Evolutionary conservation across 2,113 vertebrate genomes (phyloP).

Genomic region (Coturnix japonica): DNA sequence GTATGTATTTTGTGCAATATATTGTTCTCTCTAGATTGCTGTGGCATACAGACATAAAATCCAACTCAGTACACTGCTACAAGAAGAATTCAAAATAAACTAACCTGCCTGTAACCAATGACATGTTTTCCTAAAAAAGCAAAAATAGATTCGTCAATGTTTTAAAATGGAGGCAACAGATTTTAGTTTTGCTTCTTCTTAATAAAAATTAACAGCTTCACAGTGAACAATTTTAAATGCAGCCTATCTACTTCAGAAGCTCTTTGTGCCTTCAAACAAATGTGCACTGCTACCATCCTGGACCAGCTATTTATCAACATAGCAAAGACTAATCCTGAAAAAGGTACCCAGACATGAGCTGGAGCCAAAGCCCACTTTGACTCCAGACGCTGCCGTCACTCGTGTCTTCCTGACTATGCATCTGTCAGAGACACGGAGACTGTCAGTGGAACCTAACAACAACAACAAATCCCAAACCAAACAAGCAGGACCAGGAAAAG

Average conservation of each 20-base stretch:
- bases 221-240: conserved; percentile 34
- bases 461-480: conserved; percentile 69
- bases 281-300: background rate
- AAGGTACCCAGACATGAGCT: conserved; percentile 49
- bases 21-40: conserved; percentile 7
- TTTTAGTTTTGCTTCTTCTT: background rate
- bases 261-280: conserved; percentile 14
- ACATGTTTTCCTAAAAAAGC: conserved; percentile 15
- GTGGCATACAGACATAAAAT: conserved; percentile 22
- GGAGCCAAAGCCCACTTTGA: conserved; percentile 51
- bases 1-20: background rate
- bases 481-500: conserved; percentile 74
- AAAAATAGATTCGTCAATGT: conserved; percentile 14
- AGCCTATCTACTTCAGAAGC: conserved; percentile 30
- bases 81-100: conserved; percentile 27
- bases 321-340: conserved; percentile 58
- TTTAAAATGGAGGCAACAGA: conserved; percentile 43
- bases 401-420: conserved; percentile 51
- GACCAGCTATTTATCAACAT: conserved; percentile 28
- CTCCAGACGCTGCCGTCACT: conserved; percentile 39
- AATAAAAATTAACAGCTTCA: conserved; percentile 46
- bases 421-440: conserved; percentile 41
- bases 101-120: background rate
- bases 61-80: background rate
- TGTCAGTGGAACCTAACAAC: conserved; percentile 52